Evolutionary conservation across 2,888 invertebrate species (phyloP).

Genomic region (Drosophila demipolita): DNA sequence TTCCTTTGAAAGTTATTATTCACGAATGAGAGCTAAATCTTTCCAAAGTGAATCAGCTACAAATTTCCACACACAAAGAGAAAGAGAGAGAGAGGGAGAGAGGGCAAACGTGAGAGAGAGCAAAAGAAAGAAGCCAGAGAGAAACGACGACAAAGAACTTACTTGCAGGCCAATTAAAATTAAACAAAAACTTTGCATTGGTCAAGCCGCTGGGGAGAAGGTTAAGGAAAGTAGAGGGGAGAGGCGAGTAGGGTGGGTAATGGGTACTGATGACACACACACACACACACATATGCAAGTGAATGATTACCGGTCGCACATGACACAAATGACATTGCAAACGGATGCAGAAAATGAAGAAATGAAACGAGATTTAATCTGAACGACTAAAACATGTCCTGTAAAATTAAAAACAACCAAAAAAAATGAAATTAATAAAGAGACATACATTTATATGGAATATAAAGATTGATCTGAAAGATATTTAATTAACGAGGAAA

Average conservation of each 20-base stretch:
- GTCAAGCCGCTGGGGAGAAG: slow-evolving; percentile 11
- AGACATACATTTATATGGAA: not conserved
- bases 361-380: slow-evolving; percentile 3
- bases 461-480: not conserved
- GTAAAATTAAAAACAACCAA: not conserved
- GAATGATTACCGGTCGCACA: slow-evolving; percentile 68
- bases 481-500: not conserved
- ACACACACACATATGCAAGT: slow-evolving; percentile 21
- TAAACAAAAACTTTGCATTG: slow-evolving; percentile 54
- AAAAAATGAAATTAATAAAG: not conserved
- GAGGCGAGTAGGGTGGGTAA: not conserved
- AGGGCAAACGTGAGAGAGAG: not conserved
- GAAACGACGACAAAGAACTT: slow-evolving; percentile 41
- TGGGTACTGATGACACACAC: slow-evolving; percentile 5
- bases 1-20: slow-evolving; percentile 7
- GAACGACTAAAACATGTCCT: slow-evolving; percentile 13
- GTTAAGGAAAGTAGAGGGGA: not conserved
- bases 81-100: not conserved
- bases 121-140: slow-evolving; percentile 5
- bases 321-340: slow-evolving; percentile 78
- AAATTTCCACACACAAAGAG: slow-evolving; percentile 6
- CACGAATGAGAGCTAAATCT: slow-evolving; percentile 33
- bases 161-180: slow-evolving; percentile 63
- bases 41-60: slow-evolving; percentile 43
- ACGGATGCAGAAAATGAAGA: slow-evolving; percentile 73